A percentile compares a stretch with the other conserved stretches of the same genome.
These are phyloP conservation scores for Bugula neritina DNA, from an alignment of 2,888 invertebrate species.

Conservation along the genomic window DNA sequence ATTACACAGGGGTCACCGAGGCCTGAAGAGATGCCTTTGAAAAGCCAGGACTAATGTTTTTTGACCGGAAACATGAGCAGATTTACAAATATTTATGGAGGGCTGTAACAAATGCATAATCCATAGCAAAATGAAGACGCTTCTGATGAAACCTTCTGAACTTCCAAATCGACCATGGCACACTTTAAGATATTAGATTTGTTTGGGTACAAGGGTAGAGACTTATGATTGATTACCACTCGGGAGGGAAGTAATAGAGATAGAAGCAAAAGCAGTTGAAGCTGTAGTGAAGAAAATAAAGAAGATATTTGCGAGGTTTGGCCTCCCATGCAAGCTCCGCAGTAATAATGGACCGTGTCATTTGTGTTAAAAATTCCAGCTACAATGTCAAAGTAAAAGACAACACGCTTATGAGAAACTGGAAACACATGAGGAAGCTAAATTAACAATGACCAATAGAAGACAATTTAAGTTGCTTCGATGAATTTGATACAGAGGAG, in stretches of 20 bases:
- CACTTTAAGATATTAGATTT: neutral
- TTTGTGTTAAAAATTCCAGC: constrained; percentile 29
- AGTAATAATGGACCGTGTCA: constrained; percentile 33
- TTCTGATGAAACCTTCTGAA: constrained; percentile 29
- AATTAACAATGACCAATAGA: too few species aligned
- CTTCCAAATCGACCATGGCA: constrained; percentile 25
- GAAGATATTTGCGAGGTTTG: constrained; percentile 29
- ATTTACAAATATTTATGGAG: constrained; percentile 27
- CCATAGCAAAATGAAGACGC: neutral
- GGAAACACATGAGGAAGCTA: too few species aligned
- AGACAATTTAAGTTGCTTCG: too few species aligned
- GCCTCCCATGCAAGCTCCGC: constrained; percentile 29
- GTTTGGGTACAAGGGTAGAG: neutral
- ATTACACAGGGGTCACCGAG: constrained; percentile 30
- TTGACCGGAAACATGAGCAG: constrained; percentile 31
- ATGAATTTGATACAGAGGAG: too few species aligned
- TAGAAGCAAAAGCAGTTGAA: neutral
- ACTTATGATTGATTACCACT: too few species aligned
- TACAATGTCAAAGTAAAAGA: too few species aligned
- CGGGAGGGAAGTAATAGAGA: neutral
- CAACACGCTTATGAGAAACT: too few species aligned
- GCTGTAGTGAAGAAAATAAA: constrained; percentile 27
- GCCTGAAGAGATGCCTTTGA: constrained; percentile 29
- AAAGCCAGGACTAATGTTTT: constrained; percentile 29
- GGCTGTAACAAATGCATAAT: constrained; percentile 24